Base-by-base conservation (phyloP, 2,888 invertebrate genomes). In the Philopedon plagiatum region DNA sequence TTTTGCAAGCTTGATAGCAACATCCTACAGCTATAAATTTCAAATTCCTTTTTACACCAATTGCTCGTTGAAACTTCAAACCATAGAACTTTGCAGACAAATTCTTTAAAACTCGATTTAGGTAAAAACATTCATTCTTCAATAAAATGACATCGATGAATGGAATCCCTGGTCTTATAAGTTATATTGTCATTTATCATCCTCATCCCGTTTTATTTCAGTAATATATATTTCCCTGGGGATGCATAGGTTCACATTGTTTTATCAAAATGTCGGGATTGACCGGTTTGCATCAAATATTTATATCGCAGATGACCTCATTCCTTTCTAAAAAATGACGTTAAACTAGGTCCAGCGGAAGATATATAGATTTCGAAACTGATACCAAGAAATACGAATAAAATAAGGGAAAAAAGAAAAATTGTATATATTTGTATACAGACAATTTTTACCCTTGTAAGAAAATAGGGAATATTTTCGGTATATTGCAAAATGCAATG, bases 201-300 rank as follows among this genome's bases (percentile, higher is more conserved):
- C 29, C 13, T 8, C 13, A 26, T 15, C 39, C 15, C 23, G 13
- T 23, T 49, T 49, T 49, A 49, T 60, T 26, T 8, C 60, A 19
- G 60, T 60, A 41, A 26, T 60, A 23, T 34, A 64, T 67, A 67
- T 67, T 67, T 67, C 67, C 67, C 67, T 1, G 8, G 60, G 60
- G 67, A 60, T 67, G 67, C 46, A 67, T 67, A 67, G 60, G 67
- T 49, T 67, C 54, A 37, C 46, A 67, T 67, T 67, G 67, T 60
- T 67, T 67, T 67, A 67, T 60, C 49, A 58, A 67, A 67, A 67
- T 39, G 67, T 44, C 67, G 39, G 51, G 51, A 67, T 21, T 67
- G 67, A 67, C 67, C 67, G 60, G 67, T 46, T 66, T 57, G 60
- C 67, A 58, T 67, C 49, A 67, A 67, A 67, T 67, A 67, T 67